phyloP scores from a whole-genome alignment of 1,140 invertebrate genomes.

The Saccostrea echinata region DNA sequence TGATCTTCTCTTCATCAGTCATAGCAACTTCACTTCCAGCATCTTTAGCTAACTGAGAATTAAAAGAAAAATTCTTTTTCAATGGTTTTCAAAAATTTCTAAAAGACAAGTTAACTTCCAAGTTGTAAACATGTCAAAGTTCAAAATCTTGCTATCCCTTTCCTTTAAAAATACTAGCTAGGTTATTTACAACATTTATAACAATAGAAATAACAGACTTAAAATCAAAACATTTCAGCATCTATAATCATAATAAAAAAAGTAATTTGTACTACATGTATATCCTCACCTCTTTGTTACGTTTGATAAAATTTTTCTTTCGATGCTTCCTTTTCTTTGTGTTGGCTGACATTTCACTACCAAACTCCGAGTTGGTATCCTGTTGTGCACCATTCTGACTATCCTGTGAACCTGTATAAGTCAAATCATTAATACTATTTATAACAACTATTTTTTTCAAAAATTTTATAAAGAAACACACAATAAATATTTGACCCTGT shows the following conservation, averaged over 20 bases:
- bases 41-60: constrained; percentile 73
- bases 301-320: constrained; percentile 77
- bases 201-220: too few species aligned
- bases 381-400: background rate
- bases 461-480: too few species aligned
- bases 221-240: too few species aligned
- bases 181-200: too few species aligned
- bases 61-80: background rate
- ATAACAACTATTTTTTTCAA: too few species aligned
- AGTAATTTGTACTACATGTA: too few species aligned
- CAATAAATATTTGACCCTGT: background rate
- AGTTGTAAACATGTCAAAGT: too few species aligned
- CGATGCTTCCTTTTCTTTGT: constrained; percentile 58
- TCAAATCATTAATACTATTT: background rate
- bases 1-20: constrained; percentile 78
- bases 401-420: background rate
- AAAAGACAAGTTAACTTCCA: too few species aligned
- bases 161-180: too few species aligned
- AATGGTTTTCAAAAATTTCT: too few species aligned
- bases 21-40: constrained; percentile 74
- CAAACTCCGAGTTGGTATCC: constrained; percentile 50
- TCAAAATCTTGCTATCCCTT: too few species aligned
- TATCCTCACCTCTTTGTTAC: constrained; percentile 75
- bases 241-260: too few species aligned
- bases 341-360: constrained; percentile 42